A percentile compares a stretch with the other conserved stretches of the same genome.
phyloP scores from a whole-genome alignment of 1,140 invertebrate genomes.

The Lasaia peninsularis region DNA sequence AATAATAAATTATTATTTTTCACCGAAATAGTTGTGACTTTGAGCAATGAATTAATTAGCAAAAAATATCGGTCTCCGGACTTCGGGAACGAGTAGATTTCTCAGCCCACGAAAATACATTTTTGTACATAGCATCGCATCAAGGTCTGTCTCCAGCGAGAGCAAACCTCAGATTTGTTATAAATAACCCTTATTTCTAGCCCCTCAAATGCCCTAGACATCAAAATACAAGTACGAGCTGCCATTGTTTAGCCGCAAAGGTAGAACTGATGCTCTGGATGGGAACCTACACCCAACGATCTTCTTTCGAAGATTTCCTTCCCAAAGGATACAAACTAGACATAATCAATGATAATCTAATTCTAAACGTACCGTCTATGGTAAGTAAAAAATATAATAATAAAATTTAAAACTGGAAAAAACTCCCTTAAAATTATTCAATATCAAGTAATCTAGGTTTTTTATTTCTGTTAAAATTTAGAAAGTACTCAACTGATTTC shows the following conservation, averaged over 20 bases:
- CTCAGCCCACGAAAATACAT: too few species aligned
- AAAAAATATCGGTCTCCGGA: too few species aligned
- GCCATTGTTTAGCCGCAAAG: conserved; percentile 47
- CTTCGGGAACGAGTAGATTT: too few species aligned
- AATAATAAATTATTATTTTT: too few species aligned
- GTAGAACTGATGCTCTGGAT: conserved; percentile 54
- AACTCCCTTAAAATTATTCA: neutral
- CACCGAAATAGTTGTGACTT: too few species aligned
- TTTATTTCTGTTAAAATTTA: too few species aligned
- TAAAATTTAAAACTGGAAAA: neutral
- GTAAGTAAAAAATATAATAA: conserved; percentile 22
- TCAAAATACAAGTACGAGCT: conserved; percentile 33
- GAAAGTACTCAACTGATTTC: too few species aligned
- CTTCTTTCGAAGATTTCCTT: conserved; percentile 35
- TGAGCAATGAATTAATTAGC: too few species aligned
- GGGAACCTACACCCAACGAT: conserved; percentile 42
- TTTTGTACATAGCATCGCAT: too few species aligned
- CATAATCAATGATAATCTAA: conserved; percentile 40
- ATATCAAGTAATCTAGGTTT: too few species aligned
- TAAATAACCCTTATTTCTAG: conserved; percentile 33
- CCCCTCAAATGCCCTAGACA: conserved; percentile 56
- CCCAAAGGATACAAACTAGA: conserved; percentile 43
- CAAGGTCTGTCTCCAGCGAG: too few species aligned
- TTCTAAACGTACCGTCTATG: conserved; percentile 35
- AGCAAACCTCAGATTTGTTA: too few species aligned